Evolutionary conservation across 2,888 invertebrate genomes (phyloP), one percentile per base, ranked within the genome.

Genomic region (Philereme transversata): DNA sequence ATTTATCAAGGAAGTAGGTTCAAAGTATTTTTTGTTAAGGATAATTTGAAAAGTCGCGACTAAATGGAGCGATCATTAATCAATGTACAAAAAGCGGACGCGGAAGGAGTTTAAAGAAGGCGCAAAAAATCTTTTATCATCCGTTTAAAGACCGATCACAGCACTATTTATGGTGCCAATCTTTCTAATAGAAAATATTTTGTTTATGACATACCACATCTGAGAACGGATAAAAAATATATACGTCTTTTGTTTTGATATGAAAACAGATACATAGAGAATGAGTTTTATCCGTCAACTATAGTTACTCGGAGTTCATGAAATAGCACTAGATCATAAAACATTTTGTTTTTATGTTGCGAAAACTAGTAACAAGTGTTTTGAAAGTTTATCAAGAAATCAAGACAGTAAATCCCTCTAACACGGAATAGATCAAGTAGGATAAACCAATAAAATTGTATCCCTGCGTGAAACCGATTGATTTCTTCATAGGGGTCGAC

Each of bases 31-130:
- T 75, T 64, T 70, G 71, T 77, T 77, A 62, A 74, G 64, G 69
- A 73, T 74, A 72, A 68, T 76, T 75, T 75, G 64, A 74, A 77
- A 72, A 67, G 75, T 78, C 70, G 73, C 75, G 69, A 72, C 69
- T 73, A 79, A 81, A 79, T 76, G 77, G 76, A 70, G 62, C 73
- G 74, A 69, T 77, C 78, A 84, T 86, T 83, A 85, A 86, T 86
- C 86, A 86, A 77, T 71, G 79, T 77, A 73, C 69, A 75, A 79
- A 82, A 83, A 76, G 72, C 76, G 81, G 78, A 77, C 77, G 77
- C 71, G 73, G 75, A 83, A 82, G 78, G 78, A 79, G 79, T 81
- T 83, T 79, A 74, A 77, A 76, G 72, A 72, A 76, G 73, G 72
- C 57, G 76, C 78, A 82, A 84, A 84, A 84, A 83, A 75, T 75